These are phyloP conservation scores for Leptodactylus fallax DNA, from an alignment of 2,797 vertebrate species.

Conservation along the genomic window DNA sequence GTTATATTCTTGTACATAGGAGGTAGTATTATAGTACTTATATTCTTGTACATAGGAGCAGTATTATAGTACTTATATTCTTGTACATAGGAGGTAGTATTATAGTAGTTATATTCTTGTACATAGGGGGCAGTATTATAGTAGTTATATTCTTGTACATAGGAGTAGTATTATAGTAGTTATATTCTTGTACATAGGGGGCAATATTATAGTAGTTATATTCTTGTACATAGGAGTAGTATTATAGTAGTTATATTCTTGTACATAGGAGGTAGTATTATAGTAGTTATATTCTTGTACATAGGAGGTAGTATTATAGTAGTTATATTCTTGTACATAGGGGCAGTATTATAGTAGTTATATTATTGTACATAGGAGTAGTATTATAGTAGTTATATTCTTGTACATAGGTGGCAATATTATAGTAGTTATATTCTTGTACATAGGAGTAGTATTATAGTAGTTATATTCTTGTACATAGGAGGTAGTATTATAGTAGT, in stretches of 20 bases:
- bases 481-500: slow-evolving; percentile 10
- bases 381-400: slow-evolving; percentile 17
- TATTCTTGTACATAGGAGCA: neutral
- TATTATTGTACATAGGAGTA: too few species aligned
- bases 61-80: neutral
- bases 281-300: slow-evolving; percentile 8
- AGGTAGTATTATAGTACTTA: neutral
- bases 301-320: neutral
- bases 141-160: too few species aligned
- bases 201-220: neutral
- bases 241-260: slow-evolving; percentile 18
- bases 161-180: too few species aligned
- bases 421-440: slow-evolving; percentile 17
- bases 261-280: neutral
- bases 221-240: neutral
- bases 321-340: too few species aligned
- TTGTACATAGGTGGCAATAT: neutral
- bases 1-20: neutral
- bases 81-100: too few species aligned
- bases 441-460: neutral
- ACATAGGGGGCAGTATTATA: too few species aligned
- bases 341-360: too few species aligned
- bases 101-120: too few species aligned
- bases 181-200: too few species aligned
- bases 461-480: slow-evolving; percentile 15